Conservation (phyloP, 2,797 vertebrate species). For the Neosilurus hyrtlii region DNA sequence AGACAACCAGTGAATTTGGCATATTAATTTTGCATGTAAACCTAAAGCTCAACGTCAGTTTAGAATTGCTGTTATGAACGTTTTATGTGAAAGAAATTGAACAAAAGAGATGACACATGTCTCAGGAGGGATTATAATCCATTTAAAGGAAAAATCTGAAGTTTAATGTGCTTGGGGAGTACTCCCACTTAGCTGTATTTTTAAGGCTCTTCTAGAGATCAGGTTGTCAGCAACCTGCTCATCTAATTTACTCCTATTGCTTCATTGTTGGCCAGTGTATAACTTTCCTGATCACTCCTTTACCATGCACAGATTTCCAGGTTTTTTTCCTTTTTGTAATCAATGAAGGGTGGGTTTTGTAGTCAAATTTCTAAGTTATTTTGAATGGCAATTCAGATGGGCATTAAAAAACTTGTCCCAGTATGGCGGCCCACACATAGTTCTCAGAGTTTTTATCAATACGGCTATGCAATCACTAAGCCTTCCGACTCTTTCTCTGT, state of each 20-base stretch:
- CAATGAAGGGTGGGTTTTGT: not conserved
- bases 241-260: constrained; percentile 10
- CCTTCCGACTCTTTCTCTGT: constrained; percentile 36
- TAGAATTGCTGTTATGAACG: not conserved
- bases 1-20: not conserved
- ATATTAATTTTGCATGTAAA: not conserved
- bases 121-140: constrained; percentile 18
- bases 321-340: not conserved
- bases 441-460: not conserved
- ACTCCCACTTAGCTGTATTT: constrained; percentile 4
- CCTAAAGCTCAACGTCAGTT: not conserved
- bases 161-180: constrained; percentile 2
- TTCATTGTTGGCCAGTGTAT: constrained; percentile 2
- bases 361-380: not conserved
- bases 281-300: constrained; percentile 2
- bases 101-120: not conserved
- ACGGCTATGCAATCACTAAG: not conserved
- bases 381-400: not conserved
- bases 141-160: constrained; percentile 24
- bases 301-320: not conserved
- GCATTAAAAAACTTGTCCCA: not conserved
- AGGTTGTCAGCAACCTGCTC: constrained; percentile 17
- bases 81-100: constrained; percentile 25
- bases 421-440: not conserved
- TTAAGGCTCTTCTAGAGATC: not conserved